Conservation (phyloP, 2,113 vertebrate genomes). For the Lipophrys pholis region DNA sequence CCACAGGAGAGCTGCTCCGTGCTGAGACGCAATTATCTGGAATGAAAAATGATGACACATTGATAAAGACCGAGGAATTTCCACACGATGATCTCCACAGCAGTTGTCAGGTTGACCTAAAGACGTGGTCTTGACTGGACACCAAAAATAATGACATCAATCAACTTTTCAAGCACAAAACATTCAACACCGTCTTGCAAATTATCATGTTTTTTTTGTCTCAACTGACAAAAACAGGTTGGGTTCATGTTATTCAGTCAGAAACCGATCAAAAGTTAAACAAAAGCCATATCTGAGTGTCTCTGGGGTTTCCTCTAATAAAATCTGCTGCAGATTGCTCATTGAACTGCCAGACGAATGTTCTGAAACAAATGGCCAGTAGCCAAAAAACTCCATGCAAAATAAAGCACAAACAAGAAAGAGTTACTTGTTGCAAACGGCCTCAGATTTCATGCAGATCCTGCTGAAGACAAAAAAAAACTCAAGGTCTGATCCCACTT, state of each 20-base stretch:
- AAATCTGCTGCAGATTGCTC: neutral
- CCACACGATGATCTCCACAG: neutral
- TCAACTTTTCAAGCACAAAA: neutral
- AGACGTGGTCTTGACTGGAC: neutral
- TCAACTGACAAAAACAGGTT: neutral
- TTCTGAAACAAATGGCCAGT: neutral
- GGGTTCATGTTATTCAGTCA: too few species aligned
- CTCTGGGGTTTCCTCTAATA: neutral
- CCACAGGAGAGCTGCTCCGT: conserved; percentile 78
- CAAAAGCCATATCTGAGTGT: neutral
- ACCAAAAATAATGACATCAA: neutral
- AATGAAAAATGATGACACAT: too few species aligned
- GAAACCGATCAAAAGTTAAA: neutral
- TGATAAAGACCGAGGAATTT: too few species aligned
- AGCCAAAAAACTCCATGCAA: neutral
- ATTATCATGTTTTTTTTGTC: neutral
- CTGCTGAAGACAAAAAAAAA: neutral
- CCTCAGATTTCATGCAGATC: conserved; percentile 7
- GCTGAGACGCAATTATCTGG: conserved; percentile 85
- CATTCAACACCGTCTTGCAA: too few species aligned
- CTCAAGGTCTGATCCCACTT: neutral
- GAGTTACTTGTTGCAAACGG: conserved; percentile 16
- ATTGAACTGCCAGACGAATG: too few species aligned
- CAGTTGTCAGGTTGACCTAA: neutral
- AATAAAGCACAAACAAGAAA: neutral